These are phyloP conservation scores for Pseudomyrmex dendroicus DNA, from an alignment of 1,140 invertebrate genomes.

Conservation along the genomic window DNA sequence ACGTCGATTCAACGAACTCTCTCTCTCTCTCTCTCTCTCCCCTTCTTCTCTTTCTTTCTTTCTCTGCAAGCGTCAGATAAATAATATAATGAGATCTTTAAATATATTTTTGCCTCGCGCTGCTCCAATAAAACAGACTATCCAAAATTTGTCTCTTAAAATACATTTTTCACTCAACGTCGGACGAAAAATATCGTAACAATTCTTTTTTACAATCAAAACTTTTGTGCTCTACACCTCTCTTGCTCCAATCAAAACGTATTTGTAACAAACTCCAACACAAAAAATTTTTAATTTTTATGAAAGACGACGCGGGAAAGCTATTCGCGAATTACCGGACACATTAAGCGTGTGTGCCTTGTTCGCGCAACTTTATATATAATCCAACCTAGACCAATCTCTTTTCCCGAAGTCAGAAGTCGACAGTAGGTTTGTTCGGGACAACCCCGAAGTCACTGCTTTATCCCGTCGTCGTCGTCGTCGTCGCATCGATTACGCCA, in stretches of 20 bases:
- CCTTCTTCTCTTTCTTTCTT: too few relatives aligned
- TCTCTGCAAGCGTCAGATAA: background rate
- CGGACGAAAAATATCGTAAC: background rate
- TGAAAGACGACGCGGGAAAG: background rate
- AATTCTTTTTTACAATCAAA: too few relatives aligned
- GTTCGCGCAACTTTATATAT: background rate
- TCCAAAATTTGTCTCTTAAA: constrained; percentile 2
- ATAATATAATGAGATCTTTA: background rate
- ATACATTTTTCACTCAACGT: background rate
- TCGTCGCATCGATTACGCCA: constrained; percentile 69
- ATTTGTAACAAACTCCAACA: background rate
- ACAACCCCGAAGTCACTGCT: constrained; percentile 37
- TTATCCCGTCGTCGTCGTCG: constrained; percentile 24
- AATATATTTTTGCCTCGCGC: background rate
- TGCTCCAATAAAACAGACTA: background rate
- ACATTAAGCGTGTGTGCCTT: background rate
- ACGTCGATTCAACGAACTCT: constrained; percentile 6
- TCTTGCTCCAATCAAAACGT: background rate
- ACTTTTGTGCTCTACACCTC: too few relatives aligned
- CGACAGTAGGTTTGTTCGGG: constrained; percentile 3
- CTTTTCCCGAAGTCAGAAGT: constrained; percentile 26
- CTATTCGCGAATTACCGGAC: background rate
- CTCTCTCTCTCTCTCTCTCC: too few relatives aligned
- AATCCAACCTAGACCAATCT: background rate
- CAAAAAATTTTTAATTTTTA: constrained; percentile 3